These are phyloP conservation scores for Caprella mutica DNA, from an alignment of 2,888 invertebrate genomes.

Conservation along the genomic window DNA sequence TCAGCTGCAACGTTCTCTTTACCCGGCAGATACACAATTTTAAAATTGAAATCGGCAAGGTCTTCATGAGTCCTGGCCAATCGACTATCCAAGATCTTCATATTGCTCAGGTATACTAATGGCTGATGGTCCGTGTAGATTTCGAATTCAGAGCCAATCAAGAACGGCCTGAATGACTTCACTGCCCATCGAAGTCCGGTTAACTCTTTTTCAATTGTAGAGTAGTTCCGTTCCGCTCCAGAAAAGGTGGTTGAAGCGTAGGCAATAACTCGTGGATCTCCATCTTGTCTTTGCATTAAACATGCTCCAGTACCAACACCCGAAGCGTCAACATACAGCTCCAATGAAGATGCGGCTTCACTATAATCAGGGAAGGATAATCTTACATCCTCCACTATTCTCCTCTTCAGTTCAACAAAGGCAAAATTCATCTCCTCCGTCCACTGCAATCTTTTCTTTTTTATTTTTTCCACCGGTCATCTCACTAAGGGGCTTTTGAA, in stretches of 20 bases:
- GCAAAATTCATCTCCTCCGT: background rate
- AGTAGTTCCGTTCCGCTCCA: background rate
- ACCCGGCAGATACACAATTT: background rate
- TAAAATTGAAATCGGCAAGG: background rate
- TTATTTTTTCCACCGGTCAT: background rate
- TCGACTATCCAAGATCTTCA: background rate
- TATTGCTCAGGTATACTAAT: background rate
- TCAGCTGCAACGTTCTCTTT: background rate
- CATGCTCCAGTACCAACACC: background rate
- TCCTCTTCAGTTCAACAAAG: background rate
- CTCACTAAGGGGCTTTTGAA: background rate
- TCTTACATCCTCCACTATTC: background rate
- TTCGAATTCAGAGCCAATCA: background rate
- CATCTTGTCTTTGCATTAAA: background rate
- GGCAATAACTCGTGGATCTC: background rate
- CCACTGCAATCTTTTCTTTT: background rate
- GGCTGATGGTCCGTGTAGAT: background rate
- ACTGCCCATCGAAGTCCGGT: background rate
- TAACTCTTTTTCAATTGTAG: background rate
- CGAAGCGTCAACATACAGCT: background rate
- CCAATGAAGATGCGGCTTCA: background rate
- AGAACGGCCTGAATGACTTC: background rate
- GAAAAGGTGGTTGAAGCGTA: background rate
- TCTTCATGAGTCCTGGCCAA: background rate
- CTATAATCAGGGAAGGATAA: background rate